Evolutionary conservation across 2,888 invertebrate species (phyloP).

Genomic region (Aethes cnicana): DNA sequence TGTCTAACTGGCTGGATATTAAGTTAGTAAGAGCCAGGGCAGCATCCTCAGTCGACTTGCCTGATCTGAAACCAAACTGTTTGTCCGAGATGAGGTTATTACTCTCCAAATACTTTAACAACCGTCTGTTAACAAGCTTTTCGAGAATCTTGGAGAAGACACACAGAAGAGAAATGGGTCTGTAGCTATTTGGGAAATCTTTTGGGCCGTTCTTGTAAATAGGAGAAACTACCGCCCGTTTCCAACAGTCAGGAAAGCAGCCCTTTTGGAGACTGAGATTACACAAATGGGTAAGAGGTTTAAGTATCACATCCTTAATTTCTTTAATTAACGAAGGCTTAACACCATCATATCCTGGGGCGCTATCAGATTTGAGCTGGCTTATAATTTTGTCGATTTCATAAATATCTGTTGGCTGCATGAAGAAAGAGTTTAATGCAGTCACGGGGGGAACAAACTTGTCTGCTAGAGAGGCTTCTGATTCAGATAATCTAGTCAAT

Average conservation of each 20-base stretch:
- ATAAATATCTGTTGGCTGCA: neutral
- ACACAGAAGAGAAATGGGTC: slow-evolving; percentile 12
- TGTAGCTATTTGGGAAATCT: neutral
- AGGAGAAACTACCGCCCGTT: neutral
- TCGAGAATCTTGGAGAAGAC: slow-evolving; percentile 5
- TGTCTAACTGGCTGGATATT: slow-evolving; percentile 1
- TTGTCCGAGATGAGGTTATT: neutral
- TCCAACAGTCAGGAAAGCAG: slow-evolving; percentile 7
- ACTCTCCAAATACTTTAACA: neutral
- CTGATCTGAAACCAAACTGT: slow-evolving; percentile 13
- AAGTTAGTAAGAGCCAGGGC: neutral
- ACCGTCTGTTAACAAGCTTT: slow-evolving; percentile 1
- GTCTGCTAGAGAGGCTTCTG: neutral
- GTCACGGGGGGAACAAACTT: neutral
- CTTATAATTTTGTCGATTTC: neutral
- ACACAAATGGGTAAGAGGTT: slow-evolving; percentile 8
- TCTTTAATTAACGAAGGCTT: neutral
- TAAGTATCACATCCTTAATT: neutral
- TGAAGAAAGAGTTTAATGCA: neutral
- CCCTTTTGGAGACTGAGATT: slow-evolving; percentile 8
- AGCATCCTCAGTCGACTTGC: slow-evolving; percentile 18
- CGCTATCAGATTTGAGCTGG: neutral
- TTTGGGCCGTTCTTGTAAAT: slow-evolving; percentile 4
- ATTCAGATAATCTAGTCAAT: neutral
- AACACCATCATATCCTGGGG: slow-evolving; percentile 5